Base-by-base conservation (phyloP, 2,888 invertebrate species). In the Caenorhabditis sulstoni region DNA sequence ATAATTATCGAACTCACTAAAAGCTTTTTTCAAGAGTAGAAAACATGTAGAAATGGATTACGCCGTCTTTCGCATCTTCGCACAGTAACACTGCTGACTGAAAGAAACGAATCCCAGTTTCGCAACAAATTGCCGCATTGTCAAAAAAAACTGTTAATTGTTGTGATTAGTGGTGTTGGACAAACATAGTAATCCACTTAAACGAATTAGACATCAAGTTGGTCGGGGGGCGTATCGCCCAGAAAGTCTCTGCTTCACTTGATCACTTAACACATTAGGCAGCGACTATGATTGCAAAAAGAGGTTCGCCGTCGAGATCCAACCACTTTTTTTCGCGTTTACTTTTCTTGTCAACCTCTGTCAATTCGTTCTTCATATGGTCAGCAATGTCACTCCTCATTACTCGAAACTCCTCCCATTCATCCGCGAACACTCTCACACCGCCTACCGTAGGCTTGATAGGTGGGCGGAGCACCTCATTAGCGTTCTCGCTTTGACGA, bases 211-310 rank as follows among this genome's bases (percentile, higher is more conserved):
- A 55, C 68, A 53, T 59, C 65, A 75, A 75, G 58, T 77, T 70
- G 68, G 68, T 55, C 44, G 52, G 74, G 64, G 29, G 52, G 74
- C 65, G 74, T 74, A 66, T 74, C 47, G 71, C 55, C 50, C 39
- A 74, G 59, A 65, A 74, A 44, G 59, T 74, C 65, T 66, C 66
- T 74, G 59, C 23, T 57, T 64, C 57, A 41, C 66, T 66, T 66
- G 47, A 66, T 65, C 78, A 71, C 70, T 71, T 71, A 78, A 78
- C 71, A 78, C 78, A 78, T 78, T 78, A 77, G 73, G 64, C 64
- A 64, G 64, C 68, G 29, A 52, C 58, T 62, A 64, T 71, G 62
- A 71, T 71, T 55, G 64, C 62, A 73, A 41, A 62, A 61, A 57
- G 41, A 50, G 64, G 52, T 49, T 61, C 18, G 50, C 64, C 50